phyloP scores from a whole-genome alignment of 2,797 vertebrate genomes.

The Hypotaenidia okinawae region DNA sequence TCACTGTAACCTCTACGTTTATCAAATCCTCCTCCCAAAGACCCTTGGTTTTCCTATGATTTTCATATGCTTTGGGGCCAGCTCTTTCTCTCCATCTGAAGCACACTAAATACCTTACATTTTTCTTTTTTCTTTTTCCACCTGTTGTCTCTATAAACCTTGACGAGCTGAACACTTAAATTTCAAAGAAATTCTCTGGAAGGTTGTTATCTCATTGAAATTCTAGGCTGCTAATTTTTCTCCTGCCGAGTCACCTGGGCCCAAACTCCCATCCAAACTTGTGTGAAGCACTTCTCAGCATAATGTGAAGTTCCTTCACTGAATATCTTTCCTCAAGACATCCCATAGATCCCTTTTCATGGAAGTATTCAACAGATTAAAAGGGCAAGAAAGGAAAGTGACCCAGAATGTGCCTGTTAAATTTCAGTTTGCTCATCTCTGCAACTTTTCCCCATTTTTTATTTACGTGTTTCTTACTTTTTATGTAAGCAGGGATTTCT shows the following conservation, averaged over 20 bases:
- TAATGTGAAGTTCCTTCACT: neutral
- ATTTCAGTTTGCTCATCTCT: neutral
- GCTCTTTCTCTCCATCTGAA: neutral
- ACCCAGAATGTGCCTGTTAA: neutral
- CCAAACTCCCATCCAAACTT: neutral
- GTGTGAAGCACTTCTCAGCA: neutral
- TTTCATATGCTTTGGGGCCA: neutral
- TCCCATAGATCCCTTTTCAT: neutral
- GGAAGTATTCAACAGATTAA: neutral
- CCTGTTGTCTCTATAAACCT: neutral
- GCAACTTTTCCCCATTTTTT: neutral
- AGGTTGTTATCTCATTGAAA: neutral
- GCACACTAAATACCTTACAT: neutral
- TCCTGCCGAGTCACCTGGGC: neutral
- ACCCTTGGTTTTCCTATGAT: neutral
- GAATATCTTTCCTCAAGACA: neutral
- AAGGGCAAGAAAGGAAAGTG: neutral
- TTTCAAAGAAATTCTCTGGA: neutral
- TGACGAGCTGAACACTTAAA: neutral
- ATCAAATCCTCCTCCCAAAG: neutral
- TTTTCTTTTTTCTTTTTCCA: neutral
- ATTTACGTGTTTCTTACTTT: neutral
- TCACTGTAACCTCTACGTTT: conserved; percentile 15
- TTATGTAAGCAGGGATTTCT: neutral
- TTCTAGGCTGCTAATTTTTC: neutral